Base-by-base conservation (phyloP, 2,113 vertebrate genomes). In the Cnemophilus loriae region DNA sequence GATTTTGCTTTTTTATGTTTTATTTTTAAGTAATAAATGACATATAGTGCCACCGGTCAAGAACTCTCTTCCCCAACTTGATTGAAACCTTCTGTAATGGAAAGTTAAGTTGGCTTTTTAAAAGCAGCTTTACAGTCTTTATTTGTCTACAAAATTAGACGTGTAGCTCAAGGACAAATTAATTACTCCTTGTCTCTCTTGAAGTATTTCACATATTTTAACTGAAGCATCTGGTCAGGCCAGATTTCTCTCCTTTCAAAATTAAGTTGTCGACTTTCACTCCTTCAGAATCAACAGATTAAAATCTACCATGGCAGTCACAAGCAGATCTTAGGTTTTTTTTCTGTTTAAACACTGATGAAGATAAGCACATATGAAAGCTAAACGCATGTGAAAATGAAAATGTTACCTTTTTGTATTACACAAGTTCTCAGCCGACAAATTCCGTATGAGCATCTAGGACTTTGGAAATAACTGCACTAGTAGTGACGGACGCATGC, bases 71-170 rank as follows among this genome's bases (percentile, higher is more conserved):
- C 39, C 18, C 44, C 84, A 92, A 57, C 44, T 82, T 84, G 80
- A 95, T 12, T 95, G 89, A 96, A 96, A 95, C 47, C 28, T 82
- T 64, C 76, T 60, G 69, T 56, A 95, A 92, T 78, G 44, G 86
- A 59, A 92, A 89, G 86, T 73, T 92, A 96, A 94, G 85, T 70
- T 95, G 94, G 80, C 77, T 95, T 95, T 81, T 89, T 95, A 0
- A 92, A 92, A 95, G 84, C 84, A 94, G 89, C 93, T 95, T 96
- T 91, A 86, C 64, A 71, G 91, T 91, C 89, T 84, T 87, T 92
- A 90, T 84, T 86, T 82, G 69, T 90, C 94, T 71, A 70, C 91
- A 94, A 93, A 95, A 95, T 82, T 75, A 82, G 91, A 84, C 1
- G 1, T 56, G 64, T 52, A 80, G 65, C 76, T 94, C 89, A 93